A percentile compares a stretch with the other conserved stretches of the same genome.
Evolutionary conservation across 2,113 vertebrate species (phyloP).

Genomic region (Xiphophorus maculatus): DNA sequence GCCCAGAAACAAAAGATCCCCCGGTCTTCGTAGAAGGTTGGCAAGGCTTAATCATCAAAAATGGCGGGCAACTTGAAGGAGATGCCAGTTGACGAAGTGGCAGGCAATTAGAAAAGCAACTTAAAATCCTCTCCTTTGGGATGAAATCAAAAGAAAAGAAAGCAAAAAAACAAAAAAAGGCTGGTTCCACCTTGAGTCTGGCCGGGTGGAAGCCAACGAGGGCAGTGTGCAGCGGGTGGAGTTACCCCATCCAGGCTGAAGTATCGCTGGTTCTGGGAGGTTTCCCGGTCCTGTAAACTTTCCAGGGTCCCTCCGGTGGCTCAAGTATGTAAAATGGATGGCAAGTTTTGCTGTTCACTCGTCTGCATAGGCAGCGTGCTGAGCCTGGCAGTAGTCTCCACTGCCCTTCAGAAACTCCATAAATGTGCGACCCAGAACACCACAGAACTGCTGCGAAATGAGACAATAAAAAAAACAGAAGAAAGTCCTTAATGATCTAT

Average conservation of each 20-base stretch:
- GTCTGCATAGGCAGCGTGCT: conserved; percentile 99
- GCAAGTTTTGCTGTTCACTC: conserved; percentile 95
- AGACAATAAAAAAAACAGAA: conserved; percentile 32
- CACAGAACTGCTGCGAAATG: conserved; percentile 97
- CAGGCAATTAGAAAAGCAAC: conserved; percentile 41
- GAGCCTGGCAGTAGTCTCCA: conserved; percentile 99
- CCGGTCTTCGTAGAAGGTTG: conserved; percentile 76
- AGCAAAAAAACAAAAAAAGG: conserved; percentile 85
- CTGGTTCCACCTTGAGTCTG: conserved; percentile 91
- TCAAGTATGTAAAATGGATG: conserved; percentile 85
- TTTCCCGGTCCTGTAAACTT: conserved; percentile 81
- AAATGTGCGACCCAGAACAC: conserved; percentile 99
- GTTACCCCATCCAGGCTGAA: conserved; percentile 99
- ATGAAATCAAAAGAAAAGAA: conserved; percentile 78
- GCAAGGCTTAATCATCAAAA: conserved; percentile 16
- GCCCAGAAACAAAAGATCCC: conserved; percentile 59
- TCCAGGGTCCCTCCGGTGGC: conserved; percentile 82
- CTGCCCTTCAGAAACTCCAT: conserved; percentile 99
- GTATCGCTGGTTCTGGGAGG: conserved; percentile 85
- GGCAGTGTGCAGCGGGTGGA: conserved; percentile 91
- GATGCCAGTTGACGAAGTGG: conserved; percentile 41
- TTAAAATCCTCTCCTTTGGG: conserved; percentile 52
- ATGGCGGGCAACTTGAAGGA: conserved; percentile 19
- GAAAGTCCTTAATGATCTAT: not conserved
- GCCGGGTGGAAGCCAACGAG: conserved; percentile 93